phyloP scores from a whole-genome alignment of 53 echinoderm and acorn worm species.

The Paracentrotus lividus region DNA sequence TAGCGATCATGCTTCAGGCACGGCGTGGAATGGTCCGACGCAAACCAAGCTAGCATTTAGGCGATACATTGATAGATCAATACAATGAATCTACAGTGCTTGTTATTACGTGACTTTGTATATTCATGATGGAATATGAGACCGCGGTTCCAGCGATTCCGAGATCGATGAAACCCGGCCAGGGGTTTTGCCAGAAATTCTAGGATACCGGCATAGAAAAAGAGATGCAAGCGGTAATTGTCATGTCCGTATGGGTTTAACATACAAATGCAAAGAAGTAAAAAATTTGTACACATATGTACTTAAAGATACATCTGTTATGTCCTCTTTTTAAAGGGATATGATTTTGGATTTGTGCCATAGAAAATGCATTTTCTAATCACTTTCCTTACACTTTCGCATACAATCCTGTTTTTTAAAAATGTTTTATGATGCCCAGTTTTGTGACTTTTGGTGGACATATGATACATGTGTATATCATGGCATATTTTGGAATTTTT shows the following conservation, averaged over 20 bases:
- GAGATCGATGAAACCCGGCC: background rate
- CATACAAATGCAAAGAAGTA: too few species aligned
- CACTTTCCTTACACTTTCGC: too few species aligned
- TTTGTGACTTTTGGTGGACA: too few species aligned
- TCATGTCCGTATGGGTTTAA: background rate
- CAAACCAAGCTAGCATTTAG: constrained; percentile 1
- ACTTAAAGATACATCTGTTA: too few species aligned
- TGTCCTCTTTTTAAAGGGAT: too few species aligned
- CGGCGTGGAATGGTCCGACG: background rate
- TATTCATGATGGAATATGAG: constrained; percentile 3
- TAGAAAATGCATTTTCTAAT: too few species aligned
- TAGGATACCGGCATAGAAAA: background rate
- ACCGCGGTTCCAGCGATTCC: background rate
- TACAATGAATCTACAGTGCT: constrained; percentile 1
- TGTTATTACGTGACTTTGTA: constrained; percentile 17
- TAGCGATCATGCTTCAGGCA: background rate
- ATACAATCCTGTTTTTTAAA: too few species aligned
- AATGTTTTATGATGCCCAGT: too few species aligned
- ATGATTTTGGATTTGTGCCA: too few species aligned
- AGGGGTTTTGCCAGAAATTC: background rate
- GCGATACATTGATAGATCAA: background rate
- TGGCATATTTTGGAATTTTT: too few species aligned
- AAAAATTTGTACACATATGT: too few species aligned
- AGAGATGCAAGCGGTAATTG: background rate
- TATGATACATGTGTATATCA: too few species aligned